Evolutionary conservation across 1,140 invertebrate species (phyloP).

Genomic region (Euwallacea fornicatus): DNA sequence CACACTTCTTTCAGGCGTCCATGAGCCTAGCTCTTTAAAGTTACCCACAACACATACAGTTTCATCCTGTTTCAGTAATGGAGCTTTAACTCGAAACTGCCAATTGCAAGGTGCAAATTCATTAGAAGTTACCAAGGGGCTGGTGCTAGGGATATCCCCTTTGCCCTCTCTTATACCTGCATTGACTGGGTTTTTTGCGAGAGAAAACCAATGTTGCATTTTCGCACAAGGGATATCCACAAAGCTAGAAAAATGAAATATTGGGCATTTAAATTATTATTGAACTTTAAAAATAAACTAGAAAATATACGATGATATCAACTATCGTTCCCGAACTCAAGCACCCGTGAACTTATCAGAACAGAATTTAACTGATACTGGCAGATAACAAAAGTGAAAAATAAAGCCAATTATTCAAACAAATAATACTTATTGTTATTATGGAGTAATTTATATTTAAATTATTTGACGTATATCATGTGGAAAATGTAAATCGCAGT

Average conservation of each 20-base stretch:
- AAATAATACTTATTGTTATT: too few relatives aligned
- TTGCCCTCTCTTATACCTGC: constrained; percentile 43
- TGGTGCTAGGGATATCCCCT: constrained; percentile 33
- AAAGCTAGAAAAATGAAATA: not conserved
- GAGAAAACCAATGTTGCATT: constrained; percentile 62
- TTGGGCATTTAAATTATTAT: too few relatives aligned
- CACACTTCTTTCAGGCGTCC: constrained; percentile 56
- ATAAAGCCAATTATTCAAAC: too few relatives aligned
- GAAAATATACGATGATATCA: not conserved
- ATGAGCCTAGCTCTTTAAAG: constrained; percentile 55
- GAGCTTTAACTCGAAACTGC: constrained; percentile 55
- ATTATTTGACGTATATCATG: too few relatives aligned
- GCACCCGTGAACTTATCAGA: too few relatives aligned
- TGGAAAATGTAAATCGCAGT: too few relatives aligned
- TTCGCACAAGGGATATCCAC: not conserved
- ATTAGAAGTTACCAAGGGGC: constrained; percentile 49
- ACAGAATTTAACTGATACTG: too few relatives aligned
- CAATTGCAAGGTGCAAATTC: constrained; percentile 51
- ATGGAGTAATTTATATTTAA: too few relatives aligned
- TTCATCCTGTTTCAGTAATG: constrained; percentile 52
- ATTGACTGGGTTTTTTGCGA: constrained; percentile 54
- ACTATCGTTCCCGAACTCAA: too few relatives aligned
- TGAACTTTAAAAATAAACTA: not conserved
- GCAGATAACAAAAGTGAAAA: too few relatives aligned
- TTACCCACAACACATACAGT: constrained; percentile 56